Evolutionary conservation across 2,113 vertebrate genomes (phyloP).

Genomic region (Lepidothrix coronata): DNA sequence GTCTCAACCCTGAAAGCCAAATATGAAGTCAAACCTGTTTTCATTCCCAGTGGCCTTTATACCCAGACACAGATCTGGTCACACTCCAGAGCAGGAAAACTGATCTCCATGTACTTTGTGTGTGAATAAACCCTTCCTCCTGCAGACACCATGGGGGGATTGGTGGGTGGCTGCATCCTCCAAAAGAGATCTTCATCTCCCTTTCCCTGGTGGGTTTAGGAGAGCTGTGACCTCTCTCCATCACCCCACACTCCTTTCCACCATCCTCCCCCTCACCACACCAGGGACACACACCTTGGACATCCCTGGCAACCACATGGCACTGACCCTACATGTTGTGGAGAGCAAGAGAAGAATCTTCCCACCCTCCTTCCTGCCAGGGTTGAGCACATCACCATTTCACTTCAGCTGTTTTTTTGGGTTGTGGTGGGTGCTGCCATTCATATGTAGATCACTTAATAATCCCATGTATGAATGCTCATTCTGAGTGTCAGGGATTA

Average conservation of each 20-base stretch:
- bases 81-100: neutral
- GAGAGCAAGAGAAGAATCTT: neutral
- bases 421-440: neutral
- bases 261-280: neutral
- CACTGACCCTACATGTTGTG: accelerated
- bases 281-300: neutral
- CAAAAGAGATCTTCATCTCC: neutral
- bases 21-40: neutral
- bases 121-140: neutral
- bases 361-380: neutral
- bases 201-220: neutral
- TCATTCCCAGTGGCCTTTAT: neutral
- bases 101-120: neutral
- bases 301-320: neutral
- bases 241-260: neutral
- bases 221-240: neutral
- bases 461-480: neutral
- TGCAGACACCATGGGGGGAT: accelerated
- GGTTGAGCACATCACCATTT: neutral
- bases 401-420: neutral
- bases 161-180: neutral
- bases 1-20: neutral
- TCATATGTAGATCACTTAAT: neutral
- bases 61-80: neutral
- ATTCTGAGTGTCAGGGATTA: neutral